These are phyloP conservation scores for Chanos chanos DNA, from an alignment of 2,797 vertebrate species.

Conservation along the genomic window DNA sequence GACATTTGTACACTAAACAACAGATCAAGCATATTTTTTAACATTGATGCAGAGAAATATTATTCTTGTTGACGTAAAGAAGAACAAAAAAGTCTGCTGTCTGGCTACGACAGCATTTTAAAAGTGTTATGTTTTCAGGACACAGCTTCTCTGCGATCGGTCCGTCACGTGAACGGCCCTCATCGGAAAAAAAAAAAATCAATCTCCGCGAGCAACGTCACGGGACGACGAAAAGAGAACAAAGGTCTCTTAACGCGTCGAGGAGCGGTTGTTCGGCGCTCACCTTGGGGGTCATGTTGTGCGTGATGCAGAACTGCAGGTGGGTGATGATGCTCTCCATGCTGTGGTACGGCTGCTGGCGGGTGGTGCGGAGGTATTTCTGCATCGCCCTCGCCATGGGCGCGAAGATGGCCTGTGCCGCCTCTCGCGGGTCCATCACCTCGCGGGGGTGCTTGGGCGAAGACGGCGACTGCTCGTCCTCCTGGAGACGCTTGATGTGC, in stretches of 20 bases:
- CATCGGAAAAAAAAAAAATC: no score
- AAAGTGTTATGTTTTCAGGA: no score
- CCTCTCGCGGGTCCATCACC: conserved; percentile 93
- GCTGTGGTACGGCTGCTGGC: conserved; percentile 95
- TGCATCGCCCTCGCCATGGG: conserved; percentile 97
- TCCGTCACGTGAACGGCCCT: no score
- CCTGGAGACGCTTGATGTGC: conserved; percentile 89
- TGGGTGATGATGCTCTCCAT: conserved; percentile 99
- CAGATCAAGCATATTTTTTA: neutral
- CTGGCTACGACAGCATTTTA: no score
- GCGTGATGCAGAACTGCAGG: conserved; percentile 95
- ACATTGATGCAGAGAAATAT: no score
- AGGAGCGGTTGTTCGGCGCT: neutral
- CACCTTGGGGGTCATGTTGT: conserved; percentile 97
- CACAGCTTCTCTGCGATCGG: no score
- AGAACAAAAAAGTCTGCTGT: no score
- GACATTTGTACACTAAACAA: neutral
- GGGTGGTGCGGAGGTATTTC: conserved; percentile 94
- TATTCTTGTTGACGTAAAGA: no score
- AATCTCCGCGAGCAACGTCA: no score
- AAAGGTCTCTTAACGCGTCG: no score
- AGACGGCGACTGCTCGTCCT: conserved; percentile 76
- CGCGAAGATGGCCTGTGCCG: conserved; percentile 94
- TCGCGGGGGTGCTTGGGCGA: conserved; percentile 79
- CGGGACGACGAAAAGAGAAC: no score